A percentile compares a stretch with the other conserved stretches of the same genome.
Conservation (phyloP, 2,888 invertebrate genomes). For the Drosophila bunnanda region DNA sequence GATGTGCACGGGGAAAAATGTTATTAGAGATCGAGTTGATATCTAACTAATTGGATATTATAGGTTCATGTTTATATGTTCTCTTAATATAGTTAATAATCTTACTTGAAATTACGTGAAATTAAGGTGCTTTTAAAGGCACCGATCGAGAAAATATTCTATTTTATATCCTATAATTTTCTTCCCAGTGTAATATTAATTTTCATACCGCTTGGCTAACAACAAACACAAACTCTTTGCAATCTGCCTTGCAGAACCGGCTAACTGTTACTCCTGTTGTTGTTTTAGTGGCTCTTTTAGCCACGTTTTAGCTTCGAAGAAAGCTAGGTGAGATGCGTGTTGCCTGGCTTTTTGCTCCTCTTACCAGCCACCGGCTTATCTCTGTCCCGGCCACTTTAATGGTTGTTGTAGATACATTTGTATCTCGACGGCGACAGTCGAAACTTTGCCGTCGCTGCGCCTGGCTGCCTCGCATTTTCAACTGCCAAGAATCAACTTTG, state of each 20-base stretch:
- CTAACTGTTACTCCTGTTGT: conserved; percentile 63
- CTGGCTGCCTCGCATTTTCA: conserved; percentile 32
- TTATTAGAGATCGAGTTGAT: neutral
- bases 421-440: conserved; percentile 60
- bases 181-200: conserved; percentile 44
- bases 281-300: conserved; percentile 26
- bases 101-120: too few species aligned
- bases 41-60: too few species aligned
- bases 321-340: conserved; percentile 36
- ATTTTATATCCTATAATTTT: neutral
- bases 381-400: conserved; percentile 40
- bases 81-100: too few species aligned
- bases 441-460: conserved; percentile 51
- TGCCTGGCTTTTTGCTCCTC: too few species aligned
- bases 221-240: conserved; percentile 47
- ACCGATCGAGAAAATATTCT: too few species aligned
- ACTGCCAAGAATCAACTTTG: conserved; percentile 20
- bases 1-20: conserved; percentile 18
- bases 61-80: too few species aligned
- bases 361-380: conserved; percentile 64
- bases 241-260: conserved; percentile 74
- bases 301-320: conserved; percentile 30
- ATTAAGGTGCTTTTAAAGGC: too few species aligned
- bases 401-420: conserved; percentile 60
- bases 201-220: conserved; percentile 62